Evolutionary conservation across 2,888 invertebrate genomes (phyloP).

Genomic region (Noctua comes): DNA sequence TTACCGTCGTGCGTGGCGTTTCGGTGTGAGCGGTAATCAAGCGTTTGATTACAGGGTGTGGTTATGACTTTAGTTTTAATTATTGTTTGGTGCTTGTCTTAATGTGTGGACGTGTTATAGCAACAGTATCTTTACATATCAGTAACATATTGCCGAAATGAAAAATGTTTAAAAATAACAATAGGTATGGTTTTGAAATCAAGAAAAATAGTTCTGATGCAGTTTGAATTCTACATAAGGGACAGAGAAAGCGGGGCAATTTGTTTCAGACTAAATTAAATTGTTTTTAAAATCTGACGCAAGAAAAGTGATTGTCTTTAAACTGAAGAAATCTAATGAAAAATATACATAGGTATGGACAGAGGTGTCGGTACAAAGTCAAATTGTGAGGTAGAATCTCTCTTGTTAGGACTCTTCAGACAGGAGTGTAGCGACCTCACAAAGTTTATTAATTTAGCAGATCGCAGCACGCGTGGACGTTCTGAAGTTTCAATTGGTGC

Average conservation of each 20-base stretch:
- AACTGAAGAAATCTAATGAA: neutral
- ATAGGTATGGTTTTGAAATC: neutral
- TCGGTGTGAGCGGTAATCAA: constrained; percentile 31
- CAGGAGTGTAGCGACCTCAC: neutral
- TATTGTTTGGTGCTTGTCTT: constrained; percentile 6
- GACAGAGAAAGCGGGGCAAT: neutral
- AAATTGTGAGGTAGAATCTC: neutral
- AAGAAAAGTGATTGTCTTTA: neutral
- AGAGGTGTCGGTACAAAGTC: neutral
- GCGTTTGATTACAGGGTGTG: constrained; percentile 10
- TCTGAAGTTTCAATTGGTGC: constrained; percentile 2
- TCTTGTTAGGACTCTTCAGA: neutral
- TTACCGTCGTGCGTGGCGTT: constrained; percentile 44
- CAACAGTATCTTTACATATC: neutral
- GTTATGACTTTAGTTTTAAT: constrained; percentile 44
- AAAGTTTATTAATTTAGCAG: constrained; percentile 33
- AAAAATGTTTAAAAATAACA: neutral
- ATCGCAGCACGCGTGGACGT: neutral
- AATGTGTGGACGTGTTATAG: neutral
- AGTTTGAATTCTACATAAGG: neutral
- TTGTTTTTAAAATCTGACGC: neutral
- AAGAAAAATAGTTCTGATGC: neutral
- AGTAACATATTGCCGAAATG: neutral
- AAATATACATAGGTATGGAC: neutral
- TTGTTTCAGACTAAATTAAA: neutral